Evolutionary conservation across 2,797 vertebrate genomes (phyloP), one percentile per base, ranked within the genome.

Genomic region (Hippocampus kuda): DNA sequence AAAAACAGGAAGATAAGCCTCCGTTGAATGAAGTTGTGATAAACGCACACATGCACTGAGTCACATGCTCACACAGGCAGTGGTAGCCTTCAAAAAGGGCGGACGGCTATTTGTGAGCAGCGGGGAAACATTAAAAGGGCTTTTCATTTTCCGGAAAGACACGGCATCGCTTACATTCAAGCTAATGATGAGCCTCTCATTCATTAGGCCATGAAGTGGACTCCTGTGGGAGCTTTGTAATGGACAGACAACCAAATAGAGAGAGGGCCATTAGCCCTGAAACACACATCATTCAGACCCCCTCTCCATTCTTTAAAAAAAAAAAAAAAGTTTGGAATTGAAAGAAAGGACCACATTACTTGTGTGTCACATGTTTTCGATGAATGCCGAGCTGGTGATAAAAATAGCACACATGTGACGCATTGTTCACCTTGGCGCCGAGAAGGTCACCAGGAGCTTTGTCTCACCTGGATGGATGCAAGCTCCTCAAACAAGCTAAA

Each of bases 151-250:
- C 71, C 65, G 65, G 72, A 9, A 7, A 30, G 22, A 70, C 59
- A 26, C 67, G 74, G 69, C 69, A 79, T 77, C 57, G 34, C 38
- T 66, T 34, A 65, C 6, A 66, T 65, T 75, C 73, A 77, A 13
- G 48, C 63, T 68, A 74, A 69, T 77, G 48, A 76, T 75, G 27
- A 65, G 67, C 26, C 72, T 83, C 80, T 82, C 71, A 77, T 74
- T 69, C 71, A 71, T 78, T n/a, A 59, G 38, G 65, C 61, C 0
- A 44, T n/a, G n/a, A 22, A 22, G 30, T 61, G 65, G 71, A 69
- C 57, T 74, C 73, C 22, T 18, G 8, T 8, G 41, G 62, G 41
- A 24, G 62, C 62, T 64, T 64, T 64, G 62, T 44, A 44, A 26
- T 64, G 62, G 62, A 64, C 41, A 16, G 11, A 44, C n/a, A 64